Percentiles rank a stretch among this genome's conserved stretches.
Conservation (phyloP, 1,140 invertebrate genomes). For the Teleopsis dalmanni region DNA sequence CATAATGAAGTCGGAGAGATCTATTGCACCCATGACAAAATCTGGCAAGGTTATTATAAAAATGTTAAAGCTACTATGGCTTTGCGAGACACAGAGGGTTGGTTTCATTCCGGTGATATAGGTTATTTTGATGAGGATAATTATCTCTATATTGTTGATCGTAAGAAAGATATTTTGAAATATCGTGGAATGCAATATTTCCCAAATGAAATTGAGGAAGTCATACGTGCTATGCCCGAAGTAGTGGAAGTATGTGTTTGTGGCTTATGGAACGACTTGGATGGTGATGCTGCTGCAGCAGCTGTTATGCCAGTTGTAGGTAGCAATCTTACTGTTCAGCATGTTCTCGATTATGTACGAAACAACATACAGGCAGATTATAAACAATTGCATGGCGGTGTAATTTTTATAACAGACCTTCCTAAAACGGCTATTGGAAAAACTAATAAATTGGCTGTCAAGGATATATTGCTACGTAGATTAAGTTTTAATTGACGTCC, state of each 20-base stretch:
- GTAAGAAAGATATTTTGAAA: slow-evolving; percentile 70
- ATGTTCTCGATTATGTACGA: slow-evolving; percentile 23
- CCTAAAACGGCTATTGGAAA: slow-evolving; percentile 49
- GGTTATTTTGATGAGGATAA: slow-evolving; percentile 59
- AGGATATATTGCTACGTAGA: too few species aligned
- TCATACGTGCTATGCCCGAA: slow-evolving; percentile 19
- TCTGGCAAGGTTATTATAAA: slow-evolving; percentile 44
- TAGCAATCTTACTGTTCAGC: slow-evolving; percentile 15
- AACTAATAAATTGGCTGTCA: too few species aligned
- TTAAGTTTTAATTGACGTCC: too few species aligned
- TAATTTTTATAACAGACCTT: slow-evolving; percentile 52
- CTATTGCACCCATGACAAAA: slow-evolving; percentile 24
- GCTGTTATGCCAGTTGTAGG: slow-evolving; percentile 16
- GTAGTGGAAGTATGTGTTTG: slow-evolving; percentile 28
- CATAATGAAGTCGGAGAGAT: slow-evolving; percentile 40
- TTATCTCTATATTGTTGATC: slow-evolving; percentile 60
- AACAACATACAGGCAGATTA: slow-evolving; percentile 35
- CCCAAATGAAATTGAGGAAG: slow-evolving; percentile 28
- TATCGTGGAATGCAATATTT: slow-evolving; percentile 46
- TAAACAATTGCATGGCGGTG: slow-evolving; percentile 51
- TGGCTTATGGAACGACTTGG: slow-evolving; percentile 21
- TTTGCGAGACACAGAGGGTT: slow-evolving; percentile 54
- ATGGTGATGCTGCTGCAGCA: slow-evolving; percentile 23
- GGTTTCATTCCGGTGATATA: slow-evolving; percentile 67
- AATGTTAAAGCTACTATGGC: slow-evolving; percentile 51